Evolutionary conservation across 1,140 invertebrate species (phyloP), one percentile per base, ranked within the genome.

Genomic region (Zaprionus lachaisei): DNA sequence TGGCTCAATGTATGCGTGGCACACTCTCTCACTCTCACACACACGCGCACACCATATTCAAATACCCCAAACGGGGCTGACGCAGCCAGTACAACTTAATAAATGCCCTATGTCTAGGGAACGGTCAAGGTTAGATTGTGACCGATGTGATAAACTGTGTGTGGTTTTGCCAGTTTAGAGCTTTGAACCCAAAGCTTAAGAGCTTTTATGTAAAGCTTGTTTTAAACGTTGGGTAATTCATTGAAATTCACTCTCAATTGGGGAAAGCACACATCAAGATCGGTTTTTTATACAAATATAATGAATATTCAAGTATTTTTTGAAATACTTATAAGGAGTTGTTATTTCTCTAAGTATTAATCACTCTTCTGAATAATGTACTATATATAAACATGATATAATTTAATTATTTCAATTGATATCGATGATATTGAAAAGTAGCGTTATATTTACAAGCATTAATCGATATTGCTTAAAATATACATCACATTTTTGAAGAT

Each of bases 41-140:
- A 72, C 38, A 37, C 57, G 34, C 22, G 62, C 38, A 51, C 41
- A 49, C 41, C 62, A 72, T 49, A 51, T 51, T n/a, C 20, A 63
- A 70, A 58, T 47, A 51, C 24, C 51, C 56, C 56, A 58, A 66
- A 61, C 34, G 63, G 63, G 38, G 54, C 41, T 47, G n/a, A 34
- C 31, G 63, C 47, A 69, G 66, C 74, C 74, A 81, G 37, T 3
- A 26, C 74, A 75, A 68, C 83, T 47, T 37, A 76, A 58, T 71
- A 66, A 68, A 79, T 75, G 56, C 82, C 55, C 79, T 85, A 56
- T 44, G 65, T 49, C 9, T 41, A 56, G 37, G 49, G 34, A 72
- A n/a, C 31, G 70, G 55, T 72, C 61, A 66, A 60, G 68, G 55
- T 54, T 72, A 47, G 20, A 54, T 62, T 49, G 22, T 41, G 4